Conservation (phyloP, 1,140 invertebrate genomes). For the Drosophila melanica region DNA sequence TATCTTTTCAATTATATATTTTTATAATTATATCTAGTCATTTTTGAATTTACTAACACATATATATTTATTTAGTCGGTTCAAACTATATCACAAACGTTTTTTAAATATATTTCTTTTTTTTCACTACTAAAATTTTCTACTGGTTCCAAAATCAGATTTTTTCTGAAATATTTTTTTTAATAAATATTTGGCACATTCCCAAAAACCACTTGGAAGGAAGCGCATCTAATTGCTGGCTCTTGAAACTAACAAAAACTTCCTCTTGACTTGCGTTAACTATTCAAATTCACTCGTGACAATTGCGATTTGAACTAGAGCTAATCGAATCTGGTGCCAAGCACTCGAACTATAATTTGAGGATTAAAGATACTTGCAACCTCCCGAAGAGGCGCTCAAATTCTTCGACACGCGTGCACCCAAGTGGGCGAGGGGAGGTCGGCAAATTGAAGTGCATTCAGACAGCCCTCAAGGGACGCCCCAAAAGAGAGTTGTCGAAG, state of each 20-base stretch:
- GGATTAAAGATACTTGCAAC: neutral
- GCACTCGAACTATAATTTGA: slow-evolving; percentile 11
- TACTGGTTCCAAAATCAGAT: no score
- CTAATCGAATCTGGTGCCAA: slow-evolving; percentile 40
- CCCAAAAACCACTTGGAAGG: slow-evolving; percentile 2
- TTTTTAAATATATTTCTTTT: no score
- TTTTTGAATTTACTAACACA: no score
- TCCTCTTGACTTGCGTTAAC: neutral
- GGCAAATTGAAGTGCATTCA: slow-evolving; percentile 59
- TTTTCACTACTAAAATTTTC: no score
- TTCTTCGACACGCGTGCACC: slow-evolving; percentile 62
- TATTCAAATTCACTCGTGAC: slow-evolving; percentile 16
- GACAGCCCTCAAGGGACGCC: slow-evolving; percentile 42
- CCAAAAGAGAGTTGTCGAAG: neutral
- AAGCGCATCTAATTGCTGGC: neutral
- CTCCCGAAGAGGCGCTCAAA: slow-evolving; percentile 34
- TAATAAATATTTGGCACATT: neutral
- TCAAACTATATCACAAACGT: no score
- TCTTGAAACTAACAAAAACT: neutral
- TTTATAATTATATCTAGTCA: neutral
- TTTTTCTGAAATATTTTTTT: no score
- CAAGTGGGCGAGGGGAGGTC: slow-evolving; percentile 39
- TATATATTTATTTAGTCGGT: neutral
- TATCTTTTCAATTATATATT: no score
- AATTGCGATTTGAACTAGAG: slow-evolving; percentile 48